Percentiles rank a stretch among this genome's conserved stretches.
Conservation (phyloP, 35 echinoderm and acorn worm genomes). For the Patiria miniata region DNA sequence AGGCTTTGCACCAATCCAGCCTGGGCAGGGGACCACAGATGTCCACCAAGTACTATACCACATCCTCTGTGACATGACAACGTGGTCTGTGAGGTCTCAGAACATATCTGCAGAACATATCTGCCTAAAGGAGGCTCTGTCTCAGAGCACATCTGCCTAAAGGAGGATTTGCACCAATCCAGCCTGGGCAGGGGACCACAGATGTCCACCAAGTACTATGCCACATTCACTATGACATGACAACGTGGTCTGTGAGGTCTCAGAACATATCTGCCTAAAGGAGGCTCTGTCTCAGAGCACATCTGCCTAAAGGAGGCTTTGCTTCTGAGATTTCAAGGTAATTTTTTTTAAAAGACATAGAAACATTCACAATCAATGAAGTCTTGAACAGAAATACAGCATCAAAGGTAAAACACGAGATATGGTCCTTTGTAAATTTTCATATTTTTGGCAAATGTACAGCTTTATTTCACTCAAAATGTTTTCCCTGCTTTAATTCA, state of each 20-base stretch:
- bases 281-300: too few relatives aligned
- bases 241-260: neutral
- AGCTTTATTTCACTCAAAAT: too few relatives aligned
- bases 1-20: conserved; percentile 19
- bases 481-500: too few relatives aligned
- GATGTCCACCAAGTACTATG: conserved; percentile 51
- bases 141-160: too few relatives aligned
- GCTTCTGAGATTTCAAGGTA: too few relatives aligned
- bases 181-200: conserved; percentile 40
- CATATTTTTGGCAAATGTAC: too few relatives aligned
- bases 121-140: neutral
- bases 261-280: neutral
- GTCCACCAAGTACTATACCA: conserved; percentile 49
- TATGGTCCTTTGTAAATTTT: too few relatives aligned
- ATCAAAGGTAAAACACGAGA: too few relatives aligned
- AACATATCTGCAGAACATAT: too few relatives aligned
- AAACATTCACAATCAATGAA: too few relatives aligned
- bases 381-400: too few relatives aligned
- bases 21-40: conserved; percentile 42
- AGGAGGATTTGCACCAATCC: neutral
- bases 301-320: neutral
- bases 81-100: neutral
- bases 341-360: too few relatives aligned
- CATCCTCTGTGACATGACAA: conserved; percentile 23
- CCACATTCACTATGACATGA: conserved; percentile 37